Evolutionary conservation across 2,113 vertebrate species (phyloP), one percentile per base, ranked within the genome.

Genomic region (Pteruthius melanotis): DNA sequence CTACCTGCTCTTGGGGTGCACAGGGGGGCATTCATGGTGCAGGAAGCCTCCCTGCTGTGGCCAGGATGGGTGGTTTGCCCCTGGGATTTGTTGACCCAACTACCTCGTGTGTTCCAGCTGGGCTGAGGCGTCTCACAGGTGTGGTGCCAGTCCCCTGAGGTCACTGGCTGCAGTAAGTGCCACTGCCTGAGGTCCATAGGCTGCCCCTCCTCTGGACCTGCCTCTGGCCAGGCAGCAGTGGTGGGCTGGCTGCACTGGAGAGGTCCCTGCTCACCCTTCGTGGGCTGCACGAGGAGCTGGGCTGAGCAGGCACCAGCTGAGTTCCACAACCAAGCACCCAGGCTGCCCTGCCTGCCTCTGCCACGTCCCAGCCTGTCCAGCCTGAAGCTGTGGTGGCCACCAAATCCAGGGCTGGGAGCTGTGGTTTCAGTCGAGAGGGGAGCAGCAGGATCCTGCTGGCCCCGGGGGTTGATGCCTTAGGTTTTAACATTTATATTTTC

Each of bases 1-100:
- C 21, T 11, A 2, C 30, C 42, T 18, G 13, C 40, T 65, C 40
- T 14, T 71, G 66, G 71, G 23, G 23, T 16, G 15, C 11, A 5
- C 27, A 2, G 3, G 7, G 39, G 28, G 11, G 19, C 30, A 28
- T 3, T 4, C 15, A 15, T 2, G 39, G 35, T 50, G 59, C 53
- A 63, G 37, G 27, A 28, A 90, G 18, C n/a, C 61, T 27, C 44
- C 33, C n/a, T 54, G 11, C 2, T 3, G 37, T 2, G 2, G 33
- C 17, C 45, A 71, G 39, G 11, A 4, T 21, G 66, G 66, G 17
- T 52, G 21, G 1, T 1, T 31, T 21, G 19, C 26, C 49, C 10
- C 0, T 21, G 42, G 45, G 7, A 7, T 19, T 3, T 1, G 1
- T 5, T n/a, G 49, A 26, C 37, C 15, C 31, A 23, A 0, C 0